phyloP scores from a whole-genome alignment of 2,113 vertebrate genomes.

The Bos taurus region DNA sequence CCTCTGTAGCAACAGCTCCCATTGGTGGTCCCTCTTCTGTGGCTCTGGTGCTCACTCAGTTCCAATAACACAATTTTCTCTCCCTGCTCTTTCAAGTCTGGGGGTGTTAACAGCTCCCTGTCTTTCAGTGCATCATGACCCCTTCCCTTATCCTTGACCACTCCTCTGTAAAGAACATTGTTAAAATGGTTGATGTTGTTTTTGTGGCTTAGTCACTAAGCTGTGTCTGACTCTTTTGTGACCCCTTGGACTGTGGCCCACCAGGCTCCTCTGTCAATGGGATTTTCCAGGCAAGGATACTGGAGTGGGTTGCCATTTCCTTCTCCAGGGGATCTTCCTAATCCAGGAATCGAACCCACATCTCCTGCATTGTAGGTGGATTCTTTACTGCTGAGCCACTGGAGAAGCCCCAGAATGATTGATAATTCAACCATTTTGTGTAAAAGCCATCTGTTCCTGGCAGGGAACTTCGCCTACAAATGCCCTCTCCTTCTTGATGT shows the following conservation, averaged over 20 bases:
- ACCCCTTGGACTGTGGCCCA: background rate
- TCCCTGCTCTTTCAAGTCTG: background rate
- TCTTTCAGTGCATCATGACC: background rate
- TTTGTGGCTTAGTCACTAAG: background rate
- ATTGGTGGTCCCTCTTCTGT: background rate
- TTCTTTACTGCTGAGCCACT: background rate
- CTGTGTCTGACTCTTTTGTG: background rate
- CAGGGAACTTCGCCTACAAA: background rate
- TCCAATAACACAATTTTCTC: background rate
- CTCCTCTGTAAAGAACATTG: background rate
- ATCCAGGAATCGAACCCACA: fast-evolving
- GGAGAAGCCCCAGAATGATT: background rate
- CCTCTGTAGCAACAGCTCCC: background rate
- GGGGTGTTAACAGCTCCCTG: background rate
- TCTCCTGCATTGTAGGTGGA: background rate
- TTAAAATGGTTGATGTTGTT: background rate
- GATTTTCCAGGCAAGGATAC: background rate
- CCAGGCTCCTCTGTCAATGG: background rate
- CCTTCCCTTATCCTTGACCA: too few species aligned
- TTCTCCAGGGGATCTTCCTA: background rate
- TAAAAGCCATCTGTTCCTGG: background rate
- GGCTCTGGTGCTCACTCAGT: background rate
- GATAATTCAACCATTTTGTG: background rate
- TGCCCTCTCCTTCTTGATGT: background rate
- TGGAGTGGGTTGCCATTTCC: background rate